phyloP scores from a whole-genome alignment of 2,113 vertebrate genomes.

The Aptenodytes forsteri region DNA sequence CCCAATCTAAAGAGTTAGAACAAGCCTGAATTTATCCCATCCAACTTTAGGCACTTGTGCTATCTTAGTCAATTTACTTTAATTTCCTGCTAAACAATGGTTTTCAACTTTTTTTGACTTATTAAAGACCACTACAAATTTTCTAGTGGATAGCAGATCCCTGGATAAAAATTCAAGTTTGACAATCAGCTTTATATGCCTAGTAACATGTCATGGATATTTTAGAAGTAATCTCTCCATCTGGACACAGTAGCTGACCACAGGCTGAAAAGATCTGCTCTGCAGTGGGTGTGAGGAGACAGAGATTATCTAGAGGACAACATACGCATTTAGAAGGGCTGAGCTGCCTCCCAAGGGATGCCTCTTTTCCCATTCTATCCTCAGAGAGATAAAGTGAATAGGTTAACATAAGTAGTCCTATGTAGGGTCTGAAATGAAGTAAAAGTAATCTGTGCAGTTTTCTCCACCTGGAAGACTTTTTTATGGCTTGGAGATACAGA shows the following conservation, averaged over 20 bases:
- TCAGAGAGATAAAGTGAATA: not conserved
- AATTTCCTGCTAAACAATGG: not conserved
- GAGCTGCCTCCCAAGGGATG: not conserved
- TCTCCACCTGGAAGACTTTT: not conserved
- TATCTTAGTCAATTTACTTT: not conserved
- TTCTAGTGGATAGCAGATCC: not conserved
- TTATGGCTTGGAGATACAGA: not conserved
- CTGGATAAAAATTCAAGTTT: not conserved
- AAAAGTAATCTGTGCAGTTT: not conserved
- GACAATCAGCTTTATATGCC: not conserved
- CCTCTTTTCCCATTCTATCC: not conserved
- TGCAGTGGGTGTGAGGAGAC: not conserved
- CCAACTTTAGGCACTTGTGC: not conserved
- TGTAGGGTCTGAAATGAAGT: not conserved
- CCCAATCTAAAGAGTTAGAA: not conserved
- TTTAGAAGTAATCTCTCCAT: not conserved
- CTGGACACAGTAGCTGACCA: not conserved
- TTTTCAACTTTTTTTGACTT: not conserved
- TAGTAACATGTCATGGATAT: not conserved
- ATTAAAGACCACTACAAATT: not conserved
- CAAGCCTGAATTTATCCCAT: not conserved
- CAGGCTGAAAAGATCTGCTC: not conserved
- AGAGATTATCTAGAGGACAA: not conserved
- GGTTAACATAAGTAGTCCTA: fast-evolving
- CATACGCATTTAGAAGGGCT: not conserved